These are phyloP conservation scores for Cyclophora punctaria DNA, from an alignment of 2,888 invertebrate genomes.

Conservation along the genomic window DNA sequence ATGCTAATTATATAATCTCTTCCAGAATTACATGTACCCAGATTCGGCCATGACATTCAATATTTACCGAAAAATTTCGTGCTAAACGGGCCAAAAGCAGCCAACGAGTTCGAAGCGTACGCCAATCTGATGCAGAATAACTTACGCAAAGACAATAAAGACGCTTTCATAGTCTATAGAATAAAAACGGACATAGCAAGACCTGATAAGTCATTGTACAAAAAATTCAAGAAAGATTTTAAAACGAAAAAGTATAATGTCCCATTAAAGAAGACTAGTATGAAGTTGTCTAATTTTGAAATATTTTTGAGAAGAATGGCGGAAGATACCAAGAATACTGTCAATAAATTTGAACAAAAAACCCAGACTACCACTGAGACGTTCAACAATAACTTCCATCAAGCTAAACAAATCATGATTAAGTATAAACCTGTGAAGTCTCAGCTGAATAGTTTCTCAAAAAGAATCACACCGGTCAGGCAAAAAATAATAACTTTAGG, in stretches of 20 bases:
- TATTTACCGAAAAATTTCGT: slow-evolving; percentile 44
- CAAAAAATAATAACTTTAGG: slow-evolving; percentile 43
- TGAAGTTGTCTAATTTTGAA: slow-evolving; percentile 60
- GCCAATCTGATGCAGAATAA: slow-evolving; percentile 33
- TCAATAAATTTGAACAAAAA: background rate
- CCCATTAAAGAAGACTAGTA: slow-evolving; percentile 56
- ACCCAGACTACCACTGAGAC: no score
- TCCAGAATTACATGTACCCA: slow-evolving; percentile 27
- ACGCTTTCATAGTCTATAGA: slow-evolving; percentile 43
- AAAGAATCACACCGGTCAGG: slow-evolving; percentile 45
- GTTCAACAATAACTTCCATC: no score
- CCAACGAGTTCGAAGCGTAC: slow-evolving; percentile 5
- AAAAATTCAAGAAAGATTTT: slow-evolving; percentile 23
- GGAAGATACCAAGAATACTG: slow-evolving; percentile 30
- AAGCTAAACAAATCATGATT: slow-evolving; percentile 26
- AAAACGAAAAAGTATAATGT: slow-evolving; percentile 54
- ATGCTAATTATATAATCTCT: background rate
- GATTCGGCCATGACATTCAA: slow-evolving; percentile 25
- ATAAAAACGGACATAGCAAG: slow-evolving; percentile 39
- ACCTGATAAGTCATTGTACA: slow-evolving; percentile 19
- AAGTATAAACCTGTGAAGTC: slow-evolving; percentile 54
- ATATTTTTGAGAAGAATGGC: slow-evolving; percentile 45
- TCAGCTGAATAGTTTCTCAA: slow-evolving; percentile 41
- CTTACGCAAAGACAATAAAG: slow-evolving; percentile 8
- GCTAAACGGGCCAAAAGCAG: slow-evolving; percentile 23